Base-by-base conservation (phyloP, 2,113 vertebrate genomes). In the Aramus guarauna region DNA sequence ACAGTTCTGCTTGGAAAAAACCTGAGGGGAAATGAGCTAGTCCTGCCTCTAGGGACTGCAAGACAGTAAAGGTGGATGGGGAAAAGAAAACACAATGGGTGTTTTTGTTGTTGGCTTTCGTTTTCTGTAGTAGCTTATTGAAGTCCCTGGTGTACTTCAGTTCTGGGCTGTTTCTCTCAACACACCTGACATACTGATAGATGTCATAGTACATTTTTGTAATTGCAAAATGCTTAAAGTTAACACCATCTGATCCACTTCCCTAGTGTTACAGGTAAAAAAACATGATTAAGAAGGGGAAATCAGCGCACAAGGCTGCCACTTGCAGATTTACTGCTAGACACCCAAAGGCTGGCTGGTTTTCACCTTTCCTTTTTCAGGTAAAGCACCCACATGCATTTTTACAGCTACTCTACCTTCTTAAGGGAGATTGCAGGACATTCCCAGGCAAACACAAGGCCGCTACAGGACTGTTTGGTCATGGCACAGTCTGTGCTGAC, bases 171-270 rank as follows among this genome's bases (percentile, higher is more conserved):
- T 34, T 91, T 47, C 47, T 85, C 27, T 48, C 37, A 32, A 12
- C n/a, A 56, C 8, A 77, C 22, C 17, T 59, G 36, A 29, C 30
- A 48, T 3, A 24, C 32, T 9, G 32, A 18, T 45, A 0, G 4
- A 19, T 12, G 23, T 29, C 37, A 37, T 13, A 13, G 13, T n/a
- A 26, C 9, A 30, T 26, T 78, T 50, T 36, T 16, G 12, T 26
- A 73, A 62, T 1, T 75, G 27, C 12, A 48, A 74, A 87, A 71
- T 0, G 1, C 36, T 60, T 55, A 3, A 58, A 53, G 0, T 1
- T 13, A 17, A 53, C 50, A 36, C 18, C 29, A 32, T 27, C 19
- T 23, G 12, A 83, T 37, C 67, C 4, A 9, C 32, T 62, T 80
- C 55, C 9, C 19, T 66, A 9, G 29, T 19, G 30, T 39, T 75